phyloP scores from a whole-genome alignment of 2,113 vertebrate species.

The Salvelinus namaycush region DNA sequence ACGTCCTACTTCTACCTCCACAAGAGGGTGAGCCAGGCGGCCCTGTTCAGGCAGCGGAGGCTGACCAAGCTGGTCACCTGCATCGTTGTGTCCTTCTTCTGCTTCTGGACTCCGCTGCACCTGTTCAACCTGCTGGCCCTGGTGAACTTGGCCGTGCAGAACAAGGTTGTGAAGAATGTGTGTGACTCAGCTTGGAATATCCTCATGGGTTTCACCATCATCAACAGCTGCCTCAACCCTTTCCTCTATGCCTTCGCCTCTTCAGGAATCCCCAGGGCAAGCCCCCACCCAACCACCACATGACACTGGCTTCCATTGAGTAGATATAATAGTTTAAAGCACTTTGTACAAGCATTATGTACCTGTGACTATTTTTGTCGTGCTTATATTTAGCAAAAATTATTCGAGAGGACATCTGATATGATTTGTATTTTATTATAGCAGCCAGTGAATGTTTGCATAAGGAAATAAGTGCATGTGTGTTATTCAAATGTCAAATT shows the following conservation, averaged over 20 bases:
- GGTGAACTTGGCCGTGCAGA: conserved; percentile 30
- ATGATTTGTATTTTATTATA: no score
- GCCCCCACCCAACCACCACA: not conserved
- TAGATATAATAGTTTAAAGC: no score
- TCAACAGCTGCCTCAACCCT: conserved; percentile 77
- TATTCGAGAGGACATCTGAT: no score
- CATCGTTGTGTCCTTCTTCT: conserved; percentile 63
- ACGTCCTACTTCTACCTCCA: conserved; percentile 65
- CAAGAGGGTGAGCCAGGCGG: conserved; percentile 61
- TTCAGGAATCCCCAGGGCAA: not conserved
- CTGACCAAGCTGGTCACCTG: conserved; percentile 56
- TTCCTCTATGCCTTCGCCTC: conserved; percentile 75
- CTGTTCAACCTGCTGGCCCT: conserved; percentile 63
- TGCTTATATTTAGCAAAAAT: no score
- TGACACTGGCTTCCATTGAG: no score
- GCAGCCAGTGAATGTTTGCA: no score
- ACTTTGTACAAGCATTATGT: no score
- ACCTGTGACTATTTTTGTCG: no score
- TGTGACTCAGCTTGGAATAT: conserved; percentile 44
- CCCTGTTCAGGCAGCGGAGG: conserved; percentile 44
- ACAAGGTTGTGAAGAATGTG: conserved; percentile 27
- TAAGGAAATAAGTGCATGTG: no score
- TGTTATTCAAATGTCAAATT: no score
- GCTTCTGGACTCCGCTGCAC: conserved; percentile 71
- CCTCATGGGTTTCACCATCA: conserved; percentile 62